Evolutionary conservation across 2,113 vertebrate species (phyloP), one percentile per base, ranked within the genome.

Genomic region (Pomatorhinus ruficollis): DNA sequence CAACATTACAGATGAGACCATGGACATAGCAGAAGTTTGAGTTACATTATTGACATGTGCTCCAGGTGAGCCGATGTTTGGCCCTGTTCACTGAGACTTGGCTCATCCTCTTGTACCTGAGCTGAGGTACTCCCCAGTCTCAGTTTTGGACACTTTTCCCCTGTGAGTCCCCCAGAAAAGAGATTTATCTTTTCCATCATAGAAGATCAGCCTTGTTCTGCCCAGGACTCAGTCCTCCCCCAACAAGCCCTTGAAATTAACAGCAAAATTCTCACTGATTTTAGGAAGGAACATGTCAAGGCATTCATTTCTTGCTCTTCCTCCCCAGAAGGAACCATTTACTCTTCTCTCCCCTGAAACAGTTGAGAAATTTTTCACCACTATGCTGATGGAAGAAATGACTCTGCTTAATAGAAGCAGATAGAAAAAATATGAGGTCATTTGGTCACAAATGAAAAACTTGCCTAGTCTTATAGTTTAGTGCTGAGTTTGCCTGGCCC

Each of bases 361-460:
- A 33, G 72, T 37, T 70, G 89, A 56, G 35, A 85, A 93, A 90
- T 95, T 95, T 97, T 94, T 95, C 69, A 88, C 68, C 66, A 31
- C 42, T 27, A 30, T 5, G 3, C 50, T 95, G 93, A 91, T 69
- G 90, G 83, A 83, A 75, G 68, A 90, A 96, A 96, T 0, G 53
- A 93, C 47, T 93, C 72, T 77, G 56, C 91, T 93, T 96, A 96
- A 96, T 93, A 95, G 89, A 96, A 93, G 60, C n/a, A 96, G 92
- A 96, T 90, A 89, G 79, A 95, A 96, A 96, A 97, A 97, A 96
- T 95, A 93, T 66, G 96, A 96, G 96, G 93, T 97, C 95, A 92
- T 96, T 90, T 95, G 94, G 96, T 96, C 94, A 95, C 79, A 95
- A 92, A 95, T 96, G 94, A 92, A 95, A 97, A 97, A 86, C 80